Conservation (phyloP, 2,797 vertebrate genomes). For the Acanthornis magna region DNA sequence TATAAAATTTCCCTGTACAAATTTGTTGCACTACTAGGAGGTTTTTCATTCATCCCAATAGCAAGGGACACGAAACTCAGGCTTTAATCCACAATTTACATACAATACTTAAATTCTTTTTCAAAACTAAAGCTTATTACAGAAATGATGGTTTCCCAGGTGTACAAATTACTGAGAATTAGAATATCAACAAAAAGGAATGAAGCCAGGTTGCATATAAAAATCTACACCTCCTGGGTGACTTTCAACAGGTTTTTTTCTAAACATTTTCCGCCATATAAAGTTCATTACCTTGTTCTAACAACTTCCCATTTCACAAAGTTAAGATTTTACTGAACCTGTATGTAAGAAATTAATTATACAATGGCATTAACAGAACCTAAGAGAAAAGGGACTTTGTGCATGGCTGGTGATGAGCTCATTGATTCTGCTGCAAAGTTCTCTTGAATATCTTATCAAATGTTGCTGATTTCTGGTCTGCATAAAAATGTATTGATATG, state of each 20-base stretch:
- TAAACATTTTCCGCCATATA: not conserved
- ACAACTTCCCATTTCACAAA: not conserved
- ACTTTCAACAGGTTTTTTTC: not conserved
- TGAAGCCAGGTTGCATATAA: not conserved
- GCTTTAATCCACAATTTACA: not conserved
- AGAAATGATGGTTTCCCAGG: not conserved
- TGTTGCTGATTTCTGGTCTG: not conserved
- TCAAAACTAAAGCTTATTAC: not conserved
- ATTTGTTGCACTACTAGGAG: not conserved
- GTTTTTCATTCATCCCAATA: not conserved
- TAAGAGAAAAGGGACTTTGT: constrained; percentile 18
- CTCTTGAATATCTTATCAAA: not conserved
- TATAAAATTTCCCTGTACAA: not conserved
- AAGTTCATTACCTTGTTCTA: not conserved
- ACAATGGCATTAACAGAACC: constrained; percentile 29
- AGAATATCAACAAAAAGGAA: not conserved
- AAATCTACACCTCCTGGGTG: not conserved
- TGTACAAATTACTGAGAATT: not conserved
- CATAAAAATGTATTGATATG: not conserved
- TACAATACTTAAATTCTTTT: not conserved
- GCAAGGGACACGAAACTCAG: not conserved
- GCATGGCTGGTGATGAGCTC: not conserved
- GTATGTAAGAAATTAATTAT: constrained; percentile 42
- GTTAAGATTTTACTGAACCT: not conserved
- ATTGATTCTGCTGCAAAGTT: not conserved